Evolutionary conservation across 2,888 invertebrate genomes (phyloP).

Genomic region (Phyto melanocephala): DNA sequence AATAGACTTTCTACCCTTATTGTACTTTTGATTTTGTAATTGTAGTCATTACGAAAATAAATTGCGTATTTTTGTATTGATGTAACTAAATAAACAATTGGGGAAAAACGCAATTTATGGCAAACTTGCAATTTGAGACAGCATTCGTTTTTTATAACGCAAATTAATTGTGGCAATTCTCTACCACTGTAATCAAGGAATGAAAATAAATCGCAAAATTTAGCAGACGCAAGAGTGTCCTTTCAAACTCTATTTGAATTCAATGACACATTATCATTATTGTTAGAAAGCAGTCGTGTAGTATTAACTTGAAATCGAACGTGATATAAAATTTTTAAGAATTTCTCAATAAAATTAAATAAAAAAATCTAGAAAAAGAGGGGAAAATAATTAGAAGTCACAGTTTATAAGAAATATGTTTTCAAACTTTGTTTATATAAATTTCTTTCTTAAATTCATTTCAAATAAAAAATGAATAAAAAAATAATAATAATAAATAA

Average conservation of each 20-base stretch:
- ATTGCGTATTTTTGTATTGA: constrained; percentile 7
- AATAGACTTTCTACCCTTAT: neutral
- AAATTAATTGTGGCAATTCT: constrained; percentile 41
- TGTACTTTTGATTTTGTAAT: neutral
- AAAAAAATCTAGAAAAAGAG: too few relatives aligned
- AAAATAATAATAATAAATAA: too few relatives aligned
- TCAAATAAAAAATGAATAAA: too few relatives aligned
- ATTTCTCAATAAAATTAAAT: too few relatives aligned
- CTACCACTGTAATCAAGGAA: neutral
- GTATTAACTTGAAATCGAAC: too few relatives aligned
- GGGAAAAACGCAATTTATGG: constrained; percentile 8
- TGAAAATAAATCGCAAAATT: neutral
- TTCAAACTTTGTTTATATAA: too few relatives aligned
- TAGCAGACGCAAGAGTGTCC: neutral
- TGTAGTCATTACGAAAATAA: neutral
- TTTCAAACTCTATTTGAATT: neutral
- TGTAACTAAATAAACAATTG: constrained; percentile 33
- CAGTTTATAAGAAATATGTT: too few relatives aligned
- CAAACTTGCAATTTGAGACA: neutral
- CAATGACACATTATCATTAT: neutral
- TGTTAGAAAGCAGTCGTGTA: too few relatives aligned
- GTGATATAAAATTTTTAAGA: too few relatives aligned
- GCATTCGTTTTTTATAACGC: neutral
- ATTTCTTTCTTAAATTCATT: too few relatives aligned
- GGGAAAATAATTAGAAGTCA: too few relatives aligned